Conservation (phyloP, 2,113 vertebrate genomes). For the Megaceryle torquata region DNA sequence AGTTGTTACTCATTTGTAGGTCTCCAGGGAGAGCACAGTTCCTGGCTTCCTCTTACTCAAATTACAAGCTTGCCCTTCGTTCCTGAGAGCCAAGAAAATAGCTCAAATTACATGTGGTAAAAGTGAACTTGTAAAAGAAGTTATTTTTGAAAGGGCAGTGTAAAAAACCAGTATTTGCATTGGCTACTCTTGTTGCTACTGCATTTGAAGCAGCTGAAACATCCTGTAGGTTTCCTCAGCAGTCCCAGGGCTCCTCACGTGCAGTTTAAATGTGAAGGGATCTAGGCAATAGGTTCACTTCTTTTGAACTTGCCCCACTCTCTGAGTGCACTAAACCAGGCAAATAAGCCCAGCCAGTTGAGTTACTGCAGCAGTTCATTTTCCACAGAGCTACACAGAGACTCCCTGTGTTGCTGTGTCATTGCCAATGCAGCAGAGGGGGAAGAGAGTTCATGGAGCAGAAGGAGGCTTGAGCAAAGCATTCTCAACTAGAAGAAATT, state of each 20-base stretch:
- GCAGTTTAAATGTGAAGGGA: not conserved
- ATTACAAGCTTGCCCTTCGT: slow-evolving; percentile 35
- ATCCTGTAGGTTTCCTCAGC: not conserved
- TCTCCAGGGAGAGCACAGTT: not conserved
- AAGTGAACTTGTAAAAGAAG: not conserved
- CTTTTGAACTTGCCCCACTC: not conserved
- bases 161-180: not conserved
- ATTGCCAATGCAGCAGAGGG: fast-evolving
- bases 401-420: not conserved
- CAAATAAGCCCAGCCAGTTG: not conserved
- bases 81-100: not conserved
- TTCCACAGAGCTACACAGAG: not conserved
- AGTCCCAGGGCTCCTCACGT: not conserved
- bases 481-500: not conserved
- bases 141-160: slow-evolving; percentile 6
- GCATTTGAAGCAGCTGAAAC: not conserved
- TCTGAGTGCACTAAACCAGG: not conserved
- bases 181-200: not conserved
- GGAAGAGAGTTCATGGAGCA: fast-evolving
- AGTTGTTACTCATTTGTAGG: not conserved
- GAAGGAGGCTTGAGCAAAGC: not conserved
- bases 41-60: slow-evolving; percentile 15
- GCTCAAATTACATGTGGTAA: slow-evolving; percentile 2
- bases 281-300: not conserved
- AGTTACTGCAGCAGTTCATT: not conserved